These are phyloP conservation scores for Anneissia japonica DNA, from an alignment of 35 echinoderm and acorn worm genomes.

Conservation along the genomic window DNA sequence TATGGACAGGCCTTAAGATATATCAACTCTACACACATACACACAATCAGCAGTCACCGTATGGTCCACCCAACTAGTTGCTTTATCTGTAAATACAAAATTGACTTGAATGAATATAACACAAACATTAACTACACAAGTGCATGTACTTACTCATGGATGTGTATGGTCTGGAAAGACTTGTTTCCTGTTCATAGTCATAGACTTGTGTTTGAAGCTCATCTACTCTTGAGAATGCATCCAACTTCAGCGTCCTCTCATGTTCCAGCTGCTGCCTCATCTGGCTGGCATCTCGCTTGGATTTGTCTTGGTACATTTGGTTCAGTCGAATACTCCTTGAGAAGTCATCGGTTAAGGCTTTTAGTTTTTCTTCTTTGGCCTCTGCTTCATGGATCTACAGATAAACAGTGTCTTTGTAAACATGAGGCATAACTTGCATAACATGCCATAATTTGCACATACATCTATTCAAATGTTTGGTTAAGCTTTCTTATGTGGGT, in stretches of 20 bases:
- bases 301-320: conserved; percentile 79
- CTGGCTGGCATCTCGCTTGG: conserved; percentile 46
- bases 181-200: conserved; percentile 82
- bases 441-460: no score
- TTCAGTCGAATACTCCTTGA: conserved; percentile 60
- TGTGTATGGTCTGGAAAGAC: conserved; percentile 75
- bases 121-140: neutral
- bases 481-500: no score
- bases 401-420: no score
- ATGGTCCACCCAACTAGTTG: no score
- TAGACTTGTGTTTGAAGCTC: conserved; percentile 97
- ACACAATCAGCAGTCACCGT: no score
- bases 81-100: no score
- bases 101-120: no score
- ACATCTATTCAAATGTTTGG: no score
- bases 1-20: no score
- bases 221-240: conserved; percentile 87
- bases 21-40: no score
- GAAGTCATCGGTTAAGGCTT: conserved; percentile 59
- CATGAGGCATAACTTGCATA: no score
- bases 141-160: conserved; percentile 60
- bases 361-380: conserved; percentile 66
- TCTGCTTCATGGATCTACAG: conserved; percentile 74
- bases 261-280: conserved; percentile 55
- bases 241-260: conserved; percentile 81